A percentile compares a stretch with the other conserved stretches of the same genome.
Conservation (phyloP, 1,140 invertebrate genomes). For the Orussus abietinus region DNA sequence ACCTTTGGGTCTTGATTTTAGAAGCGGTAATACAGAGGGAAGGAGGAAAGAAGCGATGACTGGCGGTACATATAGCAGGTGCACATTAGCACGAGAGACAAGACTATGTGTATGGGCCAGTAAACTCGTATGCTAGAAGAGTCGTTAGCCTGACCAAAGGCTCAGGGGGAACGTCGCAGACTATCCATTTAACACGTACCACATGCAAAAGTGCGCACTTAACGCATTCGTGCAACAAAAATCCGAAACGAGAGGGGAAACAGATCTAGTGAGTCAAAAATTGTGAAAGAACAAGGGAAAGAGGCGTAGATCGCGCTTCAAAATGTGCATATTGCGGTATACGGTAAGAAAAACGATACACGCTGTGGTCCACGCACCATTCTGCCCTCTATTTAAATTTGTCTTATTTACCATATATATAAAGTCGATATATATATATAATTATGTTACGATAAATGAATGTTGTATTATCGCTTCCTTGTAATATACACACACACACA, state of each 20-base stretch:
- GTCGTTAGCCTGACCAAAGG: slow-evolving; percentile 23
- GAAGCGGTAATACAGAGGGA: slow-evolving; percentile 45
- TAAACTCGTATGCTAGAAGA: slow-evolving; percentile 35
- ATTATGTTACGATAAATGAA: slow-evolving; percentile 43
- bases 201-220: too few species aligned
- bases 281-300: background rate
- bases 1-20: slow-evolving; percentile 31
- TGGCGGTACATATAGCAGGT: slow-evolving; percentile 47
- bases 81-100: slow-evolving; percentile 39
- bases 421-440: slow-evolving; percentile 6
- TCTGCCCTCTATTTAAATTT: slow-evolving; percentile 15
- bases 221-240: too few species aligned
- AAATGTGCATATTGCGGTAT: background rate
- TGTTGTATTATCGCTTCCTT: slow-evolving; percentile 47
- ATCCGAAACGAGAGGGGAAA: too few species aligned
- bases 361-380: slow-evolving; percentile 11
- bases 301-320: background rate
- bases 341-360: background rate
- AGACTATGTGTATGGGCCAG: slow-evolving; percentile 43
- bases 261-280: background rate
- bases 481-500: slow-evolving; percentile 35
- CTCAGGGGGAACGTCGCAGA: slow-evolving; percentile 13
- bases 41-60: slow-evolving; percentile 37
- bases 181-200: slow-evolving; percentile 9
- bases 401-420: slow-evolving; percentile 23